Conservation (phyloP, 2,797 vertebrate genomes). For the Takifugu rubripes region DNA sequence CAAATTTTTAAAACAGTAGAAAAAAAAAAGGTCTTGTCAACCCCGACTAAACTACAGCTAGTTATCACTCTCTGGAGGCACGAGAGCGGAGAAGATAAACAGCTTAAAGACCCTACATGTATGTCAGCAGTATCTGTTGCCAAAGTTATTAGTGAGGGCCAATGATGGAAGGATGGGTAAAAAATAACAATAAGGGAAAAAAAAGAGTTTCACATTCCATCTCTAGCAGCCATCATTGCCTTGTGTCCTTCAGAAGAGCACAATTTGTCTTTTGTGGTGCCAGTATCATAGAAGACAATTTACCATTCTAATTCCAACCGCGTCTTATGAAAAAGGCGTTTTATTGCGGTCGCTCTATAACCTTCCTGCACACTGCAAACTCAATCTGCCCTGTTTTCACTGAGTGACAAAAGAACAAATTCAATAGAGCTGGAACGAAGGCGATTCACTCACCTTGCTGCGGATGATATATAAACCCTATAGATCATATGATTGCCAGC, state of each 20-base stretch:
- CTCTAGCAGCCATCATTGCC: slow-evolving; percentile 55
- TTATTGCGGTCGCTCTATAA: slow-evolving; percentile 55
- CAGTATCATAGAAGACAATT: slow-evolving; percentile 65
- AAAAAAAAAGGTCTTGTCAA: slow-evolving; percentile 16
- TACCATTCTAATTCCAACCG: slow-evolving; percentile 55
- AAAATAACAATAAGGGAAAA: slow-evolving; percentile 58
- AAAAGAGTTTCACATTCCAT: slow-evolving; percentile 21
- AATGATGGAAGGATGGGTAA: slow-evolving; percentile 28
- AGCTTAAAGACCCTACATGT: slow-evolving; percentile 23
- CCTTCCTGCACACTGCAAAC: slow-evolving; percentile 66
- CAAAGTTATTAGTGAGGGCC: slow-evolving; percentile 14
- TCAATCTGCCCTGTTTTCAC: slow-evolving; percentile 69
- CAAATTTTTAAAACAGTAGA: slow-evolving; percentile 45
- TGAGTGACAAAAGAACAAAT: slow-evolving; percentile 68
- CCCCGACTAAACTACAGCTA: slow-evolving; percentile 39
- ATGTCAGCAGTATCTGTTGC: slow-evolving; percentile 50
- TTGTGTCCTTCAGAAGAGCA: slow-evolving; percentile 67
- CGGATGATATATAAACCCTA: slow-evolving; percentile 56
- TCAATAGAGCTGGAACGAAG: slow-evolving; percentile 56
- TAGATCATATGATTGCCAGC: slow-evolving; percentile 51
- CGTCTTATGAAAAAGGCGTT: slow-evolving; percentile 63
- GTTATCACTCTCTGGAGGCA: slow-evolving; percentile 40
- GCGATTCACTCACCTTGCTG: slow-evolving; percentile 53
- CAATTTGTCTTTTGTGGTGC: slow-evolving; percentile 60
- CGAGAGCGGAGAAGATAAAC: slow-evolving; percentile 40